phyloP scores from a whole-genome alignment of 2,113 vertebrate genomes.

The Scartelaos histophorus region DNA sequence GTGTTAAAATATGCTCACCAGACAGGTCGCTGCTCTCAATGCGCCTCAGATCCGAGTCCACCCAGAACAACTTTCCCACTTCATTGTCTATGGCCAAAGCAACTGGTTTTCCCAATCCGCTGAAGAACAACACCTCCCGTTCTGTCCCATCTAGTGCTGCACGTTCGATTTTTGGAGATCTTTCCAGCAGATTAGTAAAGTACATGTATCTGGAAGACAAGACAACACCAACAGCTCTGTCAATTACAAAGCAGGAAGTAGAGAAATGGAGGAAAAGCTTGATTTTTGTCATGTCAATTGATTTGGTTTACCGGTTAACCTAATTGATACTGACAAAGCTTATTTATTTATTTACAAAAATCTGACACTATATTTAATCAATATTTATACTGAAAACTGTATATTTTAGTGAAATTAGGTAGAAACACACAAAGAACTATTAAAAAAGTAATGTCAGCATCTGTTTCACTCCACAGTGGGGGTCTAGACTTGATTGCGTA shows the following conservation, averaged over 20 bases:
- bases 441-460: too few relatives aligned
- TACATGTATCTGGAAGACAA: constrained; percentile 89
- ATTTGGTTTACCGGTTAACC: too few relatives aligned
- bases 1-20: constrained; percentile 72
- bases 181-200: constrained; percentile 96
- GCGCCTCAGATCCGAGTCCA: constrained; percentile 91
- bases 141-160: constrained; percentile 96
- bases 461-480: too few relatives aligned
- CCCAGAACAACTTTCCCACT: constrained; percentile 93
- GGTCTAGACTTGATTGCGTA: too few relatives aligned
- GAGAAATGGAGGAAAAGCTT: not conserved
- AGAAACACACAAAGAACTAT: too few relatives aligned
- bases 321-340: too few relatives aligned
- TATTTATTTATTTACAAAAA: too few relatives aligned
- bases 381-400: too few relatives aligned
- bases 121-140: constrained; percentile 93
- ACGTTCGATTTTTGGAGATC: constrained; percentile 93
- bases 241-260: not conserved
- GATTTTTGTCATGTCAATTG: too few relatives aligned
- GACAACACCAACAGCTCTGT: not conserved
- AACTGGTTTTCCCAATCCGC: constrained; percentile 87
- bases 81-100: constrained; percentile 92
- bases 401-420: too few relatives aligned
- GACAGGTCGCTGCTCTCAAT: constrained; percentile 98
- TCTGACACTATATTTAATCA: too few relatives aligned